Base-by-base conservation (phyloP, 2,888 invertebrate species). In the Cryptocephalus primarius region DNA sequence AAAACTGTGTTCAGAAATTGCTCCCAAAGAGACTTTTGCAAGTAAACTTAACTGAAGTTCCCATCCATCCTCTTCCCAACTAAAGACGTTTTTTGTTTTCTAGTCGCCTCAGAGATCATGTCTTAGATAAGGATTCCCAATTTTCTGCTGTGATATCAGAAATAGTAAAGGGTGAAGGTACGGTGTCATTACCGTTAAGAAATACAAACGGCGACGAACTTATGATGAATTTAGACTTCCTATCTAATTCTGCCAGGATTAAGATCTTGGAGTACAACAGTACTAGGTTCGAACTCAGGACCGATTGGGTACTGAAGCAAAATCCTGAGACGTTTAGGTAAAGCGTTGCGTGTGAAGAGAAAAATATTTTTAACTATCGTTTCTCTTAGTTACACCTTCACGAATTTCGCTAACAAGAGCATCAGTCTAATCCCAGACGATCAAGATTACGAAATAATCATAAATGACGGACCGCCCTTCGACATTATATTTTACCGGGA, bases 21-120 rank as follows among this genome's bases (percentile, higher is more conserved):
- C 32, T 43, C 48, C 1, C 41, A 44, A 33, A 43, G 48, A 39
- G 10, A 40, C 14, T 52, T 52, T 42, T 52, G 52, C 50, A 50
- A 46, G 52, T 52, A 48, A 50, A 48, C 48, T 9, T 4, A 2
- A 22, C 22, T 6, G 22, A n/a, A n/a, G n/a, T n/a, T n/a, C 36
- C 12, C 6, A 36, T 36, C 11, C 6, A 36, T 11, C 36, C 11
- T 6, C 6, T 36, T 6, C 2, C 36, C 12, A 4, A 4, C 36
- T 36, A 2, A 6, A 11, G n/a, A 36, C n/a, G n/a, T 36, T 36
- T 11, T 6, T 36, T n/a, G n/a, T 36, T 36, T 36, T 46, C 41
- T 36, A 42, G 36, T 11, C 36, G 33, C 14, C 31, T 40, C 32
- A 13, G 34, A 11, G 31, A 34, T 1, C 8, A 33, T 13, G 9